Percentiles rank a stretch among this genome's conserved stretches.
These are phyloP conservation scores for Periplaneta americana DNA, from an alignment of 1,140 invertebrate species.

Conservation along the genomic window DNA sequence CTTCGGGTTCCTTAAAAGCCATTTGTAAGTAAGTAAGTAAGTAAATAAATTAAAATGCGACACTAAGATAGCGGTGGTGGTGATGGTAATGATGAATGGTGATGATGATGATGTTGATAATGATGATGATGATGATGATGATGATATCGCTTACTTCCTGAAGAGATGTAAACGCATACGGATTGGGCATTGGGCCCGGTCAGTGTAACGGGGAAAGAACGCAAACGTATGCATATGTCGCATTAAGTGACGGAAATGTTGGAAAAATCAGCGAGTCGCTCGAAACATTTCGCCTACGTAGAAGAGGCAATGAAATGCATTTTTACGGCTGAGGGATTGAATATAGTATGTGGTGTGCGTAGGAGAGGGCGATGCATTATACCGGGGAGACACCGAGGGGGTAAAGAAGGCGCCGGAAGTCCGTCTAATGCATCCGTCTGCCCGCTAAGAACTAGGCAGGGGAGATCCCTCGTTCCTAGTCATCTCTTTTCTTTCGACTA, in stretches of 20 bases:
- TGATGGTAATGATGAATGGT: too few species aligned
- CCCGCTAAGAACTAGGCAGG: neutral
- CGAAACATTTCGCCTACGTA: neutral
- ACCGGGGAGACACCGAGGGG: neutral
- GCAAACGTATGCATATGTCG: neutral
- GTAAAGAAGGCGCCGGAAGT: constrained; percentile 17
- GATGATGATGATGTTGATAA: too few species aligned
- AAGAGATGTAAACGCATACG: too few species aligned
- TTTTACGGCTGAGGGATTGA: constrained; percentile 6
- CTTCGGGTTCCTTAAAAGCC: too few species aligned
- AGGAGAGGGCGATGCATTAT: neutral
- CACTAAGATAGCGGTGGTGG: neutral
- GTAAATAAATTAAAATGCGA: too few species aligned
- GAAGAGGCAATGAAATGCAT: constrained; percentile 1
- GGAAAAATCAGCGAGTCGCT: neutral
- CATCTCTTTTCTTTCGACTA: neutral
- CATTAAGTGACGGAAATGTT: neutral
- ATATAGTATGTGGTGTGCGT: neutral
- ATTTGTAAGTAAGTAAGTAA: too few species aligned
- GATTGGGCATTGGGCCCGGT: neutral
- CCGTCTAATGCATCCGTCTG: constrained; percentile 17
- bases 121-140: neutral
- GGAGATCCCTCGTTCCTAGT: neutral
- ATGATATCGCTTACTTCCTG: too few species aligned
- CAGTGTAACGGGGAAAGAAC: neutral